These are phyloP conservation scores for Zosterops borbonicus DNA, from an alignment of 2,113 vertebrate species.

Conservation along the genomic window DNA sequence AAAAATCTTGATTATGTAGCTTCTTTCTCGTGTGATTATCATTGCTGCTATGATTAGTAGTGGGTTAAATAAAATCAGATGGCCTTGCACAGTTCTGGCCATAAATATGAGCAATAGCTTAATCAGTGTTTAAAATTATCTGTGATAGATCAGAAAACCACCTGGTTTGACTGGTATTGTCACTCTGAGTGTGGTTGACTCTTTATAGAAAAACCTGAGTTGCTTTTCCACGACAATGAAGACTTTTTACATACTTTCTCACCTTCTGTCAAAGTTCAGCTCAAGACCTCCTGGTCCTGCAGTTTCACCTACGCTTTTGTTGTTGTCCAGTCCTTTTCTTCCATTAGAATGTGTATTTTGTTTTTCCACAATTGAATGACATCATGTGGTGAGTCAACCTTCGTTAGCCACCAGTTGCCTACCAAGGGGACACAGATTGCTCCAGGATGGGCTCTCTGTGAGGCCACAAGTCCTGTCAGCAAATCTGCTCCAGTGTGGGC, in stretches of 20 bases:
- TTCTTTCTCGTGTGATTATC: neutral
- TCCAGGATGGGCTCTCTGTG: rapidly evolving
- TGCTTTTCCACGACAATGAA: neutral
- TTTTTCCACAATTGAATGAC: neutral
- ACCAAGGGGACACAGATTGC: neutral
- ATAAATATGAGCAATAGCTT: neutral
- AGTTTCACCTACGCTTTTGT: neutral
- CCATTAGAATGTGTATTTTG: neutral
- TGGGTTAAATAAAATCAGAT: neutral
- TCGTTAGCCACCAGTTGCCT: neutral
- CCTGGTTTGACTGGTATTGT: neutral
- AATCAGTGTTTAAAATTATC: neutral
- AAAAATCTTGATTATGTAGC: neutral
- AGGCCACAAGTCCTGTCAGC: neutral
- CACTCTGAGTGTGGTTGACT: neutral
- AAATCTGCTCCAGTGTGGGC: rapidly evolving
- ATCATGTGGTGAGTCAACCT: neutral
- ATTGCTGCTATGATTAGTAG: neutral
- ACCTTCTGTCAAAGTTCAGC: neutral
- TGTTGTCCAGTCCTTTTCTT: neutral
- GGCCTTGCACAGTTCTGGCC: neutral
- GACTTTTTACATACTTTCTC: neutral
- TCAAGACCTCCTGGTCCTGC: neutral
- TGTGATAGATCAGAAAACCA: neutral
- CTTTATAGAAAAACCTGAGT: neutral